Evolutionary conservation across 2,797 vertebrate genomes (phyloP), one percentile per base, ranked within the genome.

Genomic region (Gallinago stenura): DNA sequence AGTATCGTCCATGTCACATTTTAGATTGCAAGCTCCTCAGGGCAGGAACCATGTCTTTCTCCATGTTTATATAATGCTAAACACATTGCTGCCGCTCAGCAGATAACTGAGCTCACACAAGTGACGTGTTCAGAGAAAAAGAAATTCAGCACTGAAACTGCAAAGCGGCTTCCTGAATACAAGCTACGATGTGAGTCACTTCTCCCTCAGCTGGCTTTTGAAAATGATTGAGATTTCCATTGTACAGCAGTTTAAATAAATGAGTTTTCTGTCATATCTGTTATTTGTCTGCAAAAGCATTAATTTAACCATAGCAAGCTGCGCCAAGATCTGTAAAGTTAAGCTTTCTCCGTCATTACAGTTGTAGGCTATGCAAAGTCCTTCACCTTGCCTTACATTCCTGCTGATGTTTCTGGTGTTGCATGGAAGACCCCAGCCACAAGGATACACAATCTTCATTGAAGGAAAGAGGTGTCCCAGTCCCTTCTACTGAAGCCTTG

Each of bases 241-340:
- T 96, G 73, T 97, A 85, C 68, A 72, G 61, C 76, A 86, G 21
- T 37, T 93, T 41, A 69, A 98, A 98, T 98, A 98, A 98, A 98
- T 51, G 61, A 26, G 7, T 95, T 95, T 75, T 86, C 81, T 82
- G 82, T 92, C 53, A 7, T 81, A 30, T 69, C 54, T 65, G n/a
- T 39, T 90, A 35, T 75, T 93, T 61, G 80, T 51, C 66, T 89
- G 41, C 11, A 41, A 22, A 71, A 86, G 61, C 56, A 31, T 83
- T 78, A 0, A 87, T 89, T 76, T 72, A 64, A 71, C 31, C 45
- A 66, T 15, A 66, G 12, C 2, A 8, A 6, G 8, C 75, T 39
- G 54, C 2, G 3, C n/a, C 37, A 31, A 35, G 72, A 41, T 60
- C 50, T 82, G 25, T 60, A 10, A 77, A 68, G 15, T 53, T 35